Base-by-base conservation (phyloP, 1,140 invertebrate genomes). In the Steinernema khuongi region DNA sequence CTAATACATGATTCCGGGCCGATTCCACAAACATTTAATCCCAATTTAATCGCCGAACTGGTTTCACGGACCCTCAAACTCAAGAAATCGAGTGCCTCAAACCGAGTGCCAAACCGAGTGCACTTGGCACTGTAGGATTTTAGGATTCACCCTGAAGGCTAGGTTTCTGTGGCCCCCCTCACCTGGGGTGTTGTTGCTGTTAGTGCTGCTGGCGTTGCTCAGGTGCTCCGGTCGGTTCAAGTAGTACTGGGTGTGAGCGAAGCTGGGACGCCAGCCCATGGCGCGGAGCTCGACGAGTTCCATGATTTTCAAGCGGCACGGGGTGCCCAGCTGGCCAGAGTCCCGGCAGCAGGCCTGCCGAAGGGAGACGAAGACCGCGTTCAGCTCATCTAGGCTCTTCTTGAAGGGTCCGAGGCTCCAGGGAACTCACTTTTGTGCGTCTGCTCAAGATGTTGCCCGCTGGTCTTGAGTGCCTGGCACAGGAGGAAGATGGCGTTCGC, bases 161-260 rank as follows among this genome's bases (percentile, higher is more conserved):
- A n/a, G n/a, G 36, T 74, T 31, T 18, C 70, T 2, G 76, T 74
- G 28, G 36, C n/a, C 36, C 7, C 26, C 14, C 7, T 14, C 26
- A 60, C 50, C 50, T 60, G 50, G 50, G 26, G 50, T 60, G 50
- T 60, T 60, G 50, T 14, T 60, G 26, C 19, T 68, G 18, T 41
- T 69, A 29, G 41, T 31, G 29, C 33, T 32, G 26, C 26, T 31
- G 22, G 17, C 66, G 18, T 29, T 76, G 31, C 41, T 70, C 30
- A 70, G 50, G 28, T 77, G 60, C 69, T 81, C 80, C 1, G 79
- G 79, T 22, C 74, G 36, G 44, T 83, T 82, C 28, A 84, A 33
- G 60, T 83, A 82, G 60, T 82, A 82, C 43, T 83, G 81, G 18
- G 74, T 81, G 71, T 82, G 82, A 22, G 82, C 79, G 26, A 83